phyloP scores from a whole-genome alignment of 2,797 vertebrate species.

The Falco novaeseelandiae region DNA sequence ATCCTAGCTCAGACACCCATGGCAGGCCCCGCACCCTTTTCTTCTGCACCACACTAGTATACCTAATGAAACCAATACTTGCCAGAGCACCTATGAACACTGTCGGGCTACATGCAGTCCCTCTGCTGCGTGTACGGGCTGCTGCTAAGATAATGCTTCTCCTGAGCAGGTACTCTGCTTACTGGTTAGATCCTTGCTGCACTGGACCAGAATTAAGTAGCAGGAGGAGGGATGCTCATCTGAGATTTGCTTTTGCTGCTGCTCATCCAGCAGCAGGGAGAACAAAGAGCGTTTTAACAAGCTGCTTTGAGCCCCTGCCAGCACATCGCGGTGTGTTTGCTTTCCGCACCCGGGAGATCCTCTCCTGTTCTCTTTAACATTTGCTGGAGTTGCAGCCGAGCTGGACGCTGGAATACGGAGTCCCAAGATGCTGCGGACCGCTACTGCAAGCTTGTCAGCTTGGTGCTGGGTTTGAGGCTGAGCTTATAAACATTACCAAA shows the following conservation, averaged over 20 bases:
- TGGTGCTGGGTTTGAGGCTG: not conserved
- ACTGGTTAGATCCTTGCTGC: not conserved
- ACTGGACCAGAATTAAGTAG: not conserved
- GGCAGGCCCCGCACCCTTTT: not conserved
- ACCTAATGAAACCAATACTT: not conserved
- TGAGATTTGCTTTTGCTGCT: not conserved
- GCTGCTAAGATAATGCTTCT: not conserved
- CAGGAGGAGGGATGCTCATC: not conserved
- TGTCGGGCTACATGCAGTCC: rapidly evolving
- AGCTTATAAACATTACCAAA: not conserved
- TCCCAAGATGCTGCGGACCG: rapidly evolving
- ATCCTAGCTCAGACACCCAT: not conserved
- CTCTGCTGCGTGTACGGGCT: rapidly evolving
- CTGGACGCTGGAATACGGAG: not conserved
- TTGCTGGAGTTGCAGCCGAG: not conserved
- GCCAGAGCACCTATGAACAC: not conserved
- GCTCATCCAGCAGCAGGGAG: not conserved
- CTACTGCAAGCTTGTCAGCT: not conserved
- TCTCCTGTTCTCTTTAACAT: not conserved
- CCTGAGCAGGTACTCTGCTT: not conserved
- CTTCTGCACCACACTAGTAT: not conserved
- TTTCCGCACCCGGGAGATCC: not conserved
- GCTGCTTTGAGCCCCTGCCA: not conserved
- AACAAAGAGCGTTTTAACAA: not conserved
- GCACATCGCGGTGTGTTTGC: not conserved